Evolutionary conservation across 2,797 vertebrate species (phyloP).

Genomic region (Acanthis flammea): DNA sequence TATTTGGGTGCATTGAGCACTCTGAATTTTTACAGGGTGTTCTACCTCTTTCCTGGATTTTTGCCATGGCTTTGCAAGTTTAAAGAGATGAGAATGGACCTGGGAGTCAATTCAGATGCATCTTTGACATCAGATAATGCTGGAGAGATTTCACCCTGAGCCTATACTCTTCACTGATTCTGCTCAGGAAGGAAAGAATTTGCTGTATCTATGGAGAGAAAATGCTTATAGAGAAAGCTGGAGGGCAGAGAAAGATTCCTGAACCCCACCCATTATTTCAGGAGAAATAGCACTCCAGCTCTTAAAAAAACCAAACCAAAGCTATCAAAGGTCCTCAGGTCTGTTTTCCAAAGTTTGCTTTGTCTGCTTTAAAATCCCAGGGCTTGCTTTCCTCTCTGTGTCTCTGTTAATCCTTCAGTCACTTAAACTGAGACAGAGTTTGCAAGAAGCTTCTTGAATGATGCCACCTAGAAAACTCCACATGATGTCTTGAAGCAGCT

Average conservation of each 20-base stretch:
- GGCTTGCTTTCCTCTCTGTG: background rate
- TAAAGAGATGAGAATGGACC: background rate
- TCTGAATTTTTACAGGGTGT: background rate
- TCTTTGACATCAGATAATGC: background rate
- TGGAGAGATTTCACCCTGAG: background rate
- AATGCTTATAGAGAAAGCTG: background rate
- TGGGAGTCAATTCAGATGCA: conserved; percentile 1
- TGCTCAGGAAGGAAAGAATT: background rate
- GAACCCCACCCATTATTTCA: background rate
- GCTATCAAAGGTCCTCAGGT: background rate
- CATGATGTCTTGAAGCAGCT: background rate
- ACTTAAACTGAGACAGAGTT: background rate
- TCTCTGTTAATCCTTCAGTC: background rate
- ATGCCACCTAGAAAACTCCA: background rate
- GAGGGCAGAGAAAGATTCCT: background rate
- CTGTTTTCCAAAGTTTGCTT: background rate
- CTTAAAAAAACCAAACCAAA: background rate
- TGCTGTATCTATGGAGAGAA: background rate
- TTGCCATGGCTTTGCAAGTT: background rate
- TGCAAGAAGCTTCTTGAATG: background rate
- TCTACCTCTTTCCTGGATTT: background rate
- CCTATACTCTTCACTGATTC: background rate
- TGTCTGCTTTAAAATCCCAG: background rate
- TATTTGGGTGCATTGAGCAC: background rate
- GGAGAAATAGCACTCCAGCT: background rate